Conservation (phyloP, 2,888 invertebrate species). For the Cephus nigrinus region DNA sequence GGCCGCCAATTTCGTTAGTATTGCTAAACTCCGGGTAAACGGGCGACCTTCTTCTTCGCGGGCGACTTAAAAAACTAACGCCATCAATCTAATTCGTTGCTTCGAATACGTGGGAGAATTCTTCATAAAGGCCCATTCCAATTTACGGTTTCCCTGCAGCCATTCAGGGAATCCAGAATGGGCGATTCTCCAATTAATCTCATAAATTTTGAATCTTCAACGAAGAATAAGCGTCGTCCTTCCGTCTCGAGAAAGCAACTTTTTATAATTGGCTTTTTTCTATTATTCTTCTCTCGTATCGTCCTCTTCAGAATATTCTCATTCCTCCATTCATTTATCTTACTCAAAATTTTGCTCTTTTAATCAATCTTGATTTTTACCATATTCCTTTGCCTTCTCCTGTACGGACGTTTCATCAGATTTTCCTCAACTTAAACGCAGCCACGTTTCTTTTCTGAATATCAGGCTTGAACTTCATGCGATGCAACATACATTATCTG, state of each 20-base stretch:
- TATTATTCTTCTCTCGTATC: neutral
- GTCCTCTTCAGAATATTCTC: neutral
- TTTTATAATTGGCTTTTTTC: neutral
- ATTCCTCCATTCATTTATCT: neutral
- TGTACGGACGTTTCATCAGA: no score
- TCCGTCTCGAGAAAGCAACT: neutral
- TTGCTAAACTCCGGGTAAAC: constrained; percentile 9
- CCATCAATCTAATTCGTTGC: neutral
- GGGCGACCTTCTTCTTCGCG: neutral
- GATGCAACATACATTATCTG: constrained; percentile 40
- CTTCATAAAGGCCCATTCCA: constrained; percentile 60
- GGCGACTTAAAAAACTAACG: neutral
- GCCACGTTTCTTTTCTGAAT: constrained; percentile 5
- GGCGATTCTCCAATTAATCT: constrained; percentile 61
- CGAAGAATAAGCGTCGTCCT: neutral
- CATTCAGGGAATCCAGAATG: constrained; percentile 72
- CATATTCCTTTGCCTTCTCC: constrained; percentile 8
- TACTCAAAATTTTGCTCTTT: neutral
- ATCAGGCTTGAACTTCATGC: constrained; percentile 15
- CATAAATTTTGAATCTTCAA: constrained; percentile 47
- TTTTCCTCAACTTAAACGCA: neutral
- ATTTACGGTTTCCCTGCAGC: constrained; percentile 71
- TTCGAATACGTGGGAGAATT: constrained; percentile 36
- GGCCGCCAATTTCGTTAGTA: constrained; percentile 14
- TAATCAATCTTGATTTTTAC: neutral